phyloP scores from a whole-genome alignment of 2,113 vertebrate genomes.

The Dipodomys merriami region DNA sequence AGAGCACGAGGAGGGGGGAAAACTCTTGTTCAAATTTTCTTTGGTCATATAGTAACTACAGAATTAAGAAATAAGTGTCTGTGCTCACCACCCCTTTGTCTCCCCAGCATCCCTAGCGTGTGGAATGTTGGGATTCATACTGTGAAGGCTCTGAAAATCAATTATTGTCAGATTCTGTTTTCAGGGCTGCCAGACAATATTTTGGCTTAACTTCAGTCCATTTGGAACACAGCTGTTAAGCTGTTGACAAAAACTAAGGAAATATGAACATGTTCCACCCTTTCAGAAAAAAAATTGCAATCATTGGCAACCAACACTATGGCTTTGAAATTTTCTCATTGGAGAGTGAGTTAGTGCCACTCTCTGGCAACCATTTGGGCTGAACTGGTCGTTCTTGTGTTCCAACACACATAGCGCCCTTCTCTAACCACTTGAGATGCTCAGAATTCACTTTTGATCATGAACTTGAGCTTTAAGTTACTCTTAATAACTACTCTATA shows the following conservation, averaged over 20 bases:
- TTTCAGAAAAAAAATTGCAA: conserved; percentile 78
- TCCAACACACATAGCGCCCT: conserved; percentile 56
- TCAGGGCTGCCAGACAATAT: conserved; percentile 85
- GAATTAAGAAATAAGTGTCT: conserved; percentile 53
- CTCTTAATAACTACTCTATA: conserved; percentile 41
- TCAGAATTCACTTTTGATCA: conserved; percentile 65
- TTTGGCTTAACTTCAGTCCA: conserved; percentile 88
- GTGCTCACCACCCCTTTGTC: conserved; percentile 38
- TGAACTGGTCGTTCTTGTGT: conserved; percentile 57
- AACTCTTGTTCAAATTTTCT: conserved; percentile 55
- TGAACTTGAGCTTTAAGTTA: conserved; percentile 62
- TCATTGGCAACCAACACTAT: conserved; percentile 80
- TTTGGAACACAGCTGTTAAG: conserved; percentile 88
- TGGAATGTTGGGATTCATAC: conserved; percentile 80
- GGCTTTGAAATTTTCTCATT: conserved; percentile 69
- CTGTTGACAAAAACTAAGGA: conserved; percentile 86
- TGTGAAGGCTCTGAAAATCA: conserved; percentile 83
- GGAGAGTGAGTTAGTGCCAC: conserved; percentile 53
- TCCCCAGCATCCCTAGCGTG: conserved; percentile 74
- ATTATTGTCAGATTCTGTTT: conserved; percentile 85
- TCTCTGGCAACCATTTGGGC: conserved; percentile 63
- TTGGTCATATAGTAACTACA: conserved; percentile 30
- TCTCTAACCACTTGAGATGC: conserved; percentile 65
- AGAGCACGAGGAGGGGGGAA: conserved; percentile 31
- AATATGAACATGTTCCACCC: conserved; percentile 86